Evolutionary conservation across 2,113 vertebrate genomes (phyloP), one percentile per base, ranked within the genome.

Genomic region (Reinhardtius hippoglossoides): DNA sequence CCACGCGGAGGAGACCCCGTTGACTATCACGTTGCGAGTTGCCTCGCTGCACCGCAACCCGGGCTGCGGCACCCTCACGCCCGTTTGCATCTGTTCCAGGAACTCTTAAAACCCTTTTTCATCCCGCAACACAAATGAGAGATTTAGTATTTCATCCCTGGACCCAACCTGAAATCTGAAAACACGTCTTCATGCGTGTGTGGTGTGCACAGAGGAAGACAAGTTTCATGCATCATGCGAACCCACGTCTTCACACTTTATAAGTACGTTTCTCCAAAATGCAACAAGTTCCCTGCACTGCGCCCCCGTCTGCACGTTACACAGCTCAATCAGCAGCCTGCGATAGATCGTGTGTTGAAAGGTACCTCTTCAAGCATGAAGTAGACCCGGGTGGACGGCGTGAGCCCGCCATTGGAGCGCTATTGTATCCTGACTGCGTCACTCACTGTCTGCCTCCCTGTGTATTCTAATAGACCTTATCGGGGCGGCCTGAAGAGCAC

Each of bases 101-200:
- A 83, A 75, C 82, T 80, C 21, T 20, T 20, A 12, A 56, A 23
- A 31, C 31, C 40, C 67, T 82, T 64, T 69, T 82, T 77, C 58
- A 86, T 85, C 86, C 88, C 61, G 20, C 74, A 61, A 80, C 74
- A 85, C 77, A 88, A 89, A 82, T 56, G 60, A 84, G 67, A 87
- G 84, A 79, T 87, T 86, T 72, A 75, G 42, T 16, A 55, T 60
- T 50, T 87, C 75, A 87, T 87, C 82, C 84, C 80, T 59, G 66
- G 84, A 83, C 85, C 56, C 68, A 21, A 65, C 74, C 74, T 46
- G 67, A 71, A 69, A 70, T 21, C 50, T 66, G 23, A 61, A 31
- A 42, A 50, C 67, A 74, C 44, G 15, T 48, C 50, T 21, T 10
- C 50, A n/a, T 54, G 50, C 9, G 20, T 52, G 20, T 21, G 4